These are phyloP conservation scores for Ataeniobius toweri DNA, from an alignment of 2,797 vertebrate species.

Conservation along the genomic window DNA sequence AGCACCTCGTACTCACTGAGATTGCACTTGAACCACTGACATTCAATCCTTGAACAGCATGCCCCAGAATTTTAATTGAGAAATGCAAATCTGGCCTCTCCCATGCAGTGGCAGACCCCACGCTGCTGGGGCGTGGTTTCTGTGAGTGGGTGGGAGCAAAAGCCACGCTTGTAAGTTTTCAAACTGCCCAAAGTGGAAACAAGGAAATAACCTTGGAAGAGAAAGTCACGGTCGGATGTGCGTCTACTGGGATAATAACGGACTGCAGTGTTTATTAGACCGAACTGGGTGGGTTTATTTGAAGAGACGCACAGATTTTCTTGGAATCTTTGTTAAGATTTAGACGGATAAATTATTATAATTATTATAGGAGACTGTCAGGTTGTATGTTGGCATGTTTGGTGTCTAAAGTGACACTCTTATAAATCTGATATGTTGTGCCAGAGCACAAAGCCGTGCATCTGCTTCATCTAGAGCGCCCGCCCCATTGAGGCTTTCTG, in stretches of 20 bases:
- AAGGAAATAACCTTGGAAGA: constrained; percentile 42
- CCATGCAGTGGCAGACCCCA: constrained; percentile 19
- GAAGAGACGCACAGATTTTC: constrained; percentile 3
- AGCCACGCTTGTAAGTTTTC: constrained; percentile 67
- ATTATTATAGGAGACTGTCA: not conserved
- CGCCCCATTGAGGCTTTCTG: constrained; percentile 69
- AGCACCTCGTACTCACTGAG: not conserved
- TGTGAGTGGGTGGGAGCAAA: constrained; percentile 17
- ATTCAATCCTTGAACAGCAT: constrained; percentile 21
- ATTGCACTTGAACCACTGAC: not conserved
- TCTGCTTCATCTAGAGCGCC: constrained; percentile 60
- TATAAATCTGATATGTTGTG: constrained; percentile 52
- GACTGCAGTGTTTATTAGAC: not conserved
- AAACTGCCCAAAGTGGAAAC: constrained; percentile 61
- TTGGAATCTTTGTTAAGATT: not conserved
- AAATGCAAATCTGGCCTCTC: constrained; percentile 53
- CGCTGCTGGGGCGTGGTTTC: constrained; percentile 60
- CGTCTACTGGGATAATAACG: not conserved
- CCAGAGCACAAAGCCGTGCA: constrained; percentile 54
- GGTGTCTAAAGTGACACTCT: not conserved
- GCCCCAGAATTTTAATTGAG: constrained; percentile 41
- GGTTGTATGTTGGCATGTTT: not conserved
- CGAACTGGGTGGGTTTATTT: not conserved
- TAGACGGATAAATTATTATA: not conserved
- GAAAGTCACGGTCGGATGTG: not conserved